Evolutionary conservation across 1,140 invertebrate genomes (phyloP), one percentile per base, ranked within the genome.

Genomic region (Lepidurus apus): DNA sequence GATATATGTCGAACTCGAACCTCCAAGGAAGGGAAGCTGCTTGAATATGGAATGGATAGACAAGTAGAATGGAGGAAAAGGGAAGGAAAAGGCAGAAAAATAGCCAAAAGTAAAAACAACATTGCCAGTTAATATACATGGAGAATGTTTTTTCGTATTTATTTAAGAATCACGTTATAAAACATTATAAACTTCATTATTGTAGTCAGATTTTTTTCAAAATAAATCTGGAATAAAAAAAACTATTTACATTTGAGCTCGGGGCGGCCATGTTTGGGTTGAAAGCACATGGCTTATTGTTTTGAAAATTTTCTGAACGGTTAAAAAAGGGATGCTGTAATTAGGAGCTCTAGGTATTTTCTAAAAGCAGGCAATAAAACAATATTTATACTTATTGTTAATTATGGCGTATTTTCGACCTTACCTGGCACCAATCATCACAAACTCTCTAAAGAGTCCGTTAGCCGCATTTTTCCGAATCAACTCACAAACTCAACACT

Each of bases 21-120:
- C 53, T 65, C 53, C 53, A 65, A 65, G 53, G 53, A 65, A 65
- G 53, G 53, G 53, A 65, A 65, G 53, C 53, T 65, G 53, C 53
- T 65, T 65, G 53, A 65, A 65, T 65, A 65, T 17, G 53, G 53
- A 65, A 65, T 65, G 53, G 53, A 65, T 13, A 65, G 53, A 65
- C 53, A 65, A 65, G 53, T 13, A 21, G 53, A 65, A 65, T 65
- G 13, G 53, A 65, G 13, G 53, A 65, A 65, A 65, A 65, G 13
- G 13, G 53, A 21, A 65, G 21, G 53, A 65, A 65, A 65, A 13
- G 53, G 17, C 21, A 65, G 53, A 65, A 65, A 65, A 65, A n/a
- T 13, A 21, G n/a, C 17, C 21, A 65, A 65, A 65, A 65, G 17
- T 13, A n/a, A n/a, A 65, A 65, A 17, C 53, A 65, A 65, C 53